These are phyloP conservation scores for Hermetia illucens DNA, from an alignment of 1,140 invertebrate species.

Conservation along the genomic window DNA sequence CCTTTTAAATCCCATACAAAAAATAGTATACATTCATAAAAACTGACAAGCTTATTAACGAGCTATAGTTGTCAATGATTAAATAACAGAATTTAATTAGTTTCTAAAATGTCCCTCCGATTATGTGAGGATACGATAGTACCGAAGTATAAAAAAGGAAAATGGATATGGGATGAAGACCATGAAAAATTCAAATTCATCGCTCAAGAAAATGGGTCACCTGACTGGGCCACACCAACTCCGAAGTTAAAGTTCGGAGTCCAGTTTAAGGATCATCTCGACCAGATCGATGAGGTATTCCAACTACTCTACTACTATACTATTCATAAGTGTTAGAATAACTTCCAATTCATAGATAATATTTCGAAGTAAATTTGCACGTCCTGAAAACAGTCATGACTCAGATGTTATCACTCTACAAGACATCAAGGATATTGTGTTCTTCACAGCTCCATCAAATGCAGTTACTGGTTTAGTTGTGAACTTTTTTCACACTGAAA, in stretches of 20 bases:
- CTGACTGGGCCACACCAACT: slow-evolving; percentile 15
- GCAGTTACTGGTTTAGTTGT: slow-evolving; percentile 15
- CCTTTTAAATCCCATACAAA: too few species aligned
- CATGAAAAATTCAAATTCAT: slow-evolving; percentile 15
- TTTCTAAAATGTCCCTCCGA: too few species aligned
- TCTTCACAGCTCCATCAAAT: slow-evolving; percentile 20
- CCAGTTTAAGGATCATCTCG: slow-evolving; percentile 15
- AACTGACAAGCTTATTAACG: too few species aligned
- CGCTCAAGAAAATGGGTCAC: slow-evolving; percentile 12
- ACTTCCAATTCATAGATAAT: slow-evolving; percentile 8
- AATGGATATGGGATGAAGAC: slow-evolving; percentile 18
- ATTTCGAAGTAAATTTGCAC: slow-evolving; percentile 17
- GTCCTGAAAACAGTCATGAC: slow-evolving; percentile 11
- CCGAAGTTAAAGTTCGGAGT: slow-evolving; percentile 7
- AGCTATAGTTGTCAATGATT: too few species aligned
- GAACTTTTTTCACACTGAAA: slow-evolving; percentile 17
- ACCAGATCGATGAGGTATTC: slow-evolving; percentile 19
- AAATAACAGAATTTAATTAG: too few species aligned
- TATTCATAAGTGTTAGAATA: not conserved
- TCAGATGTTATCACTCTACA: slow-evolving; percentile 18
- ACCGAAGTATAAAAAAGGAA: slow-evolving; percentile 18
- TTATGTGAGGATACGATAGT: slow-evolving; percentile 14
- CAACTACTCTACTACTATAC: not conserved
- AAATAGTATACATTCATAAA: too few species aligned
- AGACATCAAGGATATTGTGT: slow-evolving; percentile 20